Percentiles rank a stretch among this genome's conserved stretches.
phyloP scores from a whole-genome alignment of 2,113 vertebrate species.

The Trachemys scripta region DNA sequence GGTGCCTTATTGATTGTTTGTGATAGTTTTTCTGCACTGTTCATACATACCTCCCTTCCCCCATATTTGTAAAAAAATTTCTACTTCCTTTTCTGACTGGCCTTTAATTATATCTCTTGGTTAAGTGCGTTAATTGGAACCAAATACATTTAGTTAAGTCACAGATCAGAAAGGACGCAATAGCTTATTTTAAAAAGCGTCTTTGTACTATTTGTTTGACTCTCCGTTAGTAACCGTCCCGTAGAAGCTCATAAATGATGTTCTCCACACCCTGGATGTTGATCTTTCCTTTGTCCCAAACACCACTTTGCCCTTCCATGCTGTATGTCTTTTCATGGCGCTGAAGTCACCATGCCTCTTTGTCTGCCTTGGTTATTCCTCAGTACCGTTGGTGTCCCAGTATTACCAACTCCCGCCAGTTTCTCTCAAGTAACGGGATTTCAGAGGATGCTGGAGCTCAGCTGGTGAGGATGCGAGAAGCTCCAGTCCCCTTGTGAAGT shows the following conservation, averaged over 20 bases:
- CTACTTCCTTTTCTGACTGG: neutral
- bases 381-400: neutral
- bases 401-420: neutral
- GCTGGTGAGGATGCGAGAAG: neutral
- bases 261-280: neutral
- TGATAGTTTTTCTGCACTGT: neutral
- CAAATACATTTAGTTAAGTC: neutral
- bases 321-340: neutral
- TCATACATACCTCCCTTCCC: neutral
- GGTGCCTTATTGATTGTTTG: neutral
- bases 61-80: neutral
- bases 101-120: neutral
- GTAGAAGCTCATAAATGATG: neutral
- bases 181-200: neutral
- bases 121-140: neutral
- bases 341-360: neutral
- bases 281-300: neutral
- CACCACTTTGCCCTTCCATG: neutral
- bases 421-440: neutral
- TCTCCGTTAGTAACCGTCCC: neutral
- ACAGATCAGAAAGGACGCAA: rapidly evolving
- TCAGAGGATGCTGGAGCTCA: neutral
- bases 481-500: neutral
- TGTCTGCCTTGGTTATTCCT: neutral
- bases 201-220: neutral